phyloP scores from a whole-genome alignment of 2,113 vertebrate genomes.

The Podarcis muralis region DNA sequence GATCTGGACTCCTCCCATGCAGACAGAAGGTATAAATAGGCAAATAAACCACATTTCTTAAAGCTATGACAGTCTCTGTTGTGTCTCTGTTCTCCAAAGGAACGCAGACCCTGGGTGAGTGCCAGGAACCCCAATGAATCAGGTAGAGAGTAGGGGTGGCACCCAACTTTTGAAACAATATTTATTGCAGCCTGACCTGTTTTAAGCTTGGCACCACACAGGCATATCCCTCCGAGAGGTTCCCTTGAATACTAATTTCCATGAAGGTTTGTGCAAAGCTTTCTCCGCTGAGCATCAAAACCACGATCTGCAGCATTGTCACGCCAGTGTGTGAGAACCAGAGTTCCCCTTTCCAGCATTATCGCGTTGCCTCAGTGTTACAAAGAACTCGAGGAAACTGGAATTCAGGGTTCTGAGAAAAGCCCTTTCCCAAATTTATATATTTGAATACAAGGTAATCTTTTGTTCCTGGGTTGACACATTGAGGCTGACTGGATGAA shows the following conservation, averaged over 20 bases:
- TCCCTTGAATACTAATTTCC: background rate
- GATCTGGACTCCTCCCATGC: too few relatives aligned
- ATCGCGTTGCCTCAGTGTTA: background rate
- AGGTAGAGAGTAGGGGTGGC: too few relatives aligned
- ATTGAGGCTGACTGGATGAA: background rate
- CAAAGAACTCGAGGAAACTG: background rate
- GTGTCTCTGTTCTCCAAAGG: too few relatives aligned
- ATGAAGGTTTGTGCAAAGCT: background rate
- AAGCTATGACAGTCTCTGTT: too few relatives aligned
- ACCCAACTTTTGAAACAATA: too few relatives aligned
- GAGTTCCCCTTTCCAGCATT: background rate
- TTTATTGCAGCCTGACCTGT: background rate
- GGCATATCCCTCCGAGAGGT: background rate
- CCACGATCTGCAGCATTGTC: background rate
- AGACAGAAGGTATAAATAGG: too few relatives aligned
- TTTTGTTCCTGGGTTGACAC: background rate
- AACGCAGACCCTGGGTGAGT: too few relatives aligned
- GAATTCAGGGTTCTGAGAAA: background rate
- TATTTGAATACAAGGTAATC: background rate
- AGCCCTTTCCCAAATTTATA: background rate
- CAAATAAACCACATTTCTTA: too few relatives aligned
- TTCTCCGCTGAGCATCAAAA: background rate
- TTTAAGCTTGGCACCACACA: background rate
- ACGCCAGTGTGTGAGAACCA: background rate
- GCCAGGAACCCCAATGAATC: too few relatives aligned